phyloP scores from a whole-genome alignment of 2,888 invertebrate genomes.

The Blomia tropicalis region DNA sequence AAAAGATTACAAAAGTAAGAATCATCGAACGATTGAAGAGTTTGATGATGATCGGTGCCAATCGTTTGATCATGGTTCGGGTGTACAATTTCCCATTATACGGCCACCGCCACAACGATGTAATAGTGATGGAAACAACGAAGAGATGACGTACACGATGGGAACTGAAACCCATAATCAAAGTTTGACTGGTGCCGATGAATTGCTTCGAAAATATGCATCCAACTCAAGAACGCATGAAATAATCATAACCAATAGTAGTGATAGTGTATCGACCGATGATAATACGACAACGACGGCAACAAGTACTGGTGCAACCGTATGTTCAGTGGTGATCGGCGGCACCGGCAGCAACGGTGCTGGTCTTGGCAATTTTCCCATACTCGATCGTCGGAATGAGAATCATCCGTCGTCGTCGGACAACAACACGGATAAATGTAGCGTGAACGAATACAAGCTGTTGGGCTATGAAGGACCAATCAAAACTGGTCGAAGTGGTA shows the following conservation, averaged over 20 bases:
- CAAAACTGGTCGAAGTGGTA: slow-evolving; percentile 7
- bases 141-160: background rate
- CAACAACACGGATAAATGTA: background rate
- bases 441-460: background rate
- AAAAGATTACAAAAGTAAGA: slow-evolving; percentile 7
- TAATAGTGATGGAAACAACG: slow-evolving; percentile 7
- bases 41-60: slow-evolving; percentile 1
- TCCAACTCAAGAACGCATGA: background rate
- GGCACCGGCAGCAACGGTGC: background rate
- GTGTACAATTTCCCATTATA: background rate
- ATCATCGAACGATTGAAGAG: slow-evolving; percentile 12
- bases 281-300: slow-evolving; percentile 13
- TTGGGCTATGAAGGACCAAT: background rate
- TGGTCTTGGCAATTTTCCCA: background rate
- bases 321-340: background rate
- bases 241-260: slow-evolving; percentile 14
- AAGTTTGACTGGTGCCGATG: background rate
- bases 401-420: background rate
- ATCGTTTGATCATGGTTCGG: background rate
- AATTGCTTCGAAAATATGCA: background rate
- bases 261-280: slow-evolving; percentile 14
- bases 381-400: background rate
- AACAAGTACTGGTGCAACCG: slow-evolving; percentile 1
- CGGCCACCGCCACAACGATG: background rate
- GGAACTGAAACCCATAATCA: background rate